phyloP scores from a whole-genome alignment of 2,888 invertebrate species.

The Drosophila suboccidentalis region DNA sequence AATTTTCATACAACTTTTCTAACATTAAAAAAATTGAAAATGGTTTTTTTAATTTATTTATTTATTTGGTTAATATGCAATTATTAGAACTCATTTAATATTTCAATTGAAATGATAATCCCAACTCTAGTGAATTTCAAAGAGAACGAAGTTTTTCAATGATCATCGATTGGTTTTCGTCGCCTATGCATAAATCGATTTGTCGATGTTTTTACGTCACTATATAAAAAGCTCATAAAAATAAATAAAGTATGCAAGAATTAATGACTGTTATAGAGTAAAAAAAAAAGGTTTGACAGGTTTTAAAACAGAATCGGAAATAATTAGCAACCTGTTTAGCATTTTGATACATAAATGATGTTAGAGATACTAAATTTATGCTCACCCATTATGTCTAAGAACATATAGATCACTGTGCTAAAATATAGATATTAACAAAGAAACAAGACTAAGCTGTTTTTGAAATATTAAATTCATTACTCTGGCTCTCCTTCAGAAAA shows the following conservation, averaged over 20 bases:
- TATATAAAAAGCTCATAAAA: too few species aligned
- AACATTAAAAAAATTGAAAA: not conserved
- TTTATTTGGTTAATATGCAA: not conserved
- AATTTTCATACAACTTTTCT: not conserved
- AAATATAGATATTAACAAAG: slow-evolving; percentile 2
- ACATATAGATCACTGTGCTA: slow-evolving; percentile 11
- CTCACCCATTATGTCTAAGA: not conserved
- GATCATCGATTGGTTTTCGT: not conserved
- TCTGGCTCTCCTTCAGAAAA: slow-evolving; percentile 14
- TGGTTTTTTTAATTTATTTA: not conserved
- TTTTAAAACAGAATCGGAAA: slow-evolving; percentile 21
- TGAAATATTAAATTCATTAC: slow-evolving; percentile 1
- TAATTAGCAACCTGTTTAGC: slow-evolving; percentile 22
- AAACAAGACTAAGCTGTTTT: slow-evolving; percentile 18
- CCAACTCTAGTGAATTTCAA: not conserved
- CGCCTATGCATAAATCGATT: not conserved
- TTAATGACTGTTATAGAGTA: not conserved
- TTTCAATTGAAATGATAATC: not conserved
- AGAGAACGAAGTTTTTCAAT: too few species aligned
- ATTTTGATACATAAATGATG: slow-evolving; percentile 2
- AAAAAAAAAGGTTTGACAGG: slow-evolving; percentile 1
- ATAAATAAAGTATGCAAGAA: not conserved
- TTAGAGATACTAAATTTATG: slow-evolving; percentile 3
- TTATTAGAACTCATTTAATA: too few species aligned
- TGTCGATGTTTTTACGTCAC: not conserved